Evolutionary conservation across 2,888 invertebrate genomes (phyloP).

Genomic region (Drosophila sordidula): DNA sequence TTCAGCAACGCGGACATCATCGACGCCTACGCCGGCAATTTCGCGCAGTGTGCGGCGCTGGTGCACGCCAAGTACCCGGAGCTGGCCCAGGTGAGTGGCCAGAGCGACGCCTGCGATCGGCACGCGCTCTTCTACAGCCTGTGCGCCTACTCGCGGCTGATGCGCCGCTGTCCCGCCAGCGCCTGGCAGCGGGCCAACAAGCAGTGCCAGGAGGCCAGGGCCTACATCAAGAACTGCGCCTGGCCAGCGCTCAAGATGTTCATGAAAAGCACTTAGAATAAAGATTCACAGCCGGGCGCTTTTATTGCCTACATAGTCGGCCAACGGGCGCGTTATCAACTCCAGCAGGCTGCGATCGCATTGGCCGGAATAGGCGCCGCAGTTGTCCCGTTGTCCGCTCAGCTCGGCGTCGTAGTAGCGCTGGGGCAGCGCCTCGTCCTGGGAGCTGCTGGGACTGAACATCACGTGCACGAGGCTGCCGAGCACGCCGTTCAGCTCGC

Average conservation of each 20-base stretch:
- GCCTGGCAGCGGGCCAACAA: conserved; percentile 55
- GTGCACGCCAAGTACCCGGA: conserved; percentile 46
- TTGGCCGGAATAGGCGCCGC: conserved; percentile 50
- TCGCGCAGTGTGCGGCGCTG: conserved; percentile 49
- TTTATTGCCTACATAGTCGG: conserved; percentile 48
- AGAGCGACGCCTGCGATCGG: conserved; percentile 62
- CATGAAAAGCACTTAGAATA: conserved; percentile 57
- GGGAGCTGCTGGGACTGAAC: conserved; percentile 78
- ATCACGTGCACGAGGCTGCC: conserved; percentile 88
- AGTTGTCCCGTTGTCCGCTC: conserved; percentile 68
- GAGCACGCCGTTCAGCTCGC: conserved; percentile 87
- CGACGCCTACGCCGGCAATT: conserved; percentile 56
- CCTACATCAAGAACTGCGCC: conserved; percentile 51
- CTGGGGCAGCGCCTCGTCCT: conserved; percentile 68
- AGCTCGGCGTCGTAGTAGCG: conserved; percentile 78
- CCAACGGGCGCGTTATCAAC: conserved; percentile 75
- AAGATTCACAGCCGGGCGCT: background rate
- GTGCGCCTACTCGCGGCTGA: conserved; percentile 61
- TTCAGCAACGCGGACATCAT: conserved; percentile 43
- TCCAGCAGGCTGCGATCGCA: conserved; percentile 76
- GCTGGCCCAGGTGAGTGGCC: conserved; percentile 48
- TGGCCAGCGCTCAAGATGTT: conserved; percentile 67
- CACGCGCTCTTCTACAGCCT: conserved; percentile 71
- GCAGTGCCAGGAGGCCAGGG: conserved; percentile 50
- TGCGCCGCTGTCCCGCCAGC: conserved; percentile 48